Base-by-base conservation (phyloP, 2,888 invertebrate genomes). In the Timema cristinae region DNA sequence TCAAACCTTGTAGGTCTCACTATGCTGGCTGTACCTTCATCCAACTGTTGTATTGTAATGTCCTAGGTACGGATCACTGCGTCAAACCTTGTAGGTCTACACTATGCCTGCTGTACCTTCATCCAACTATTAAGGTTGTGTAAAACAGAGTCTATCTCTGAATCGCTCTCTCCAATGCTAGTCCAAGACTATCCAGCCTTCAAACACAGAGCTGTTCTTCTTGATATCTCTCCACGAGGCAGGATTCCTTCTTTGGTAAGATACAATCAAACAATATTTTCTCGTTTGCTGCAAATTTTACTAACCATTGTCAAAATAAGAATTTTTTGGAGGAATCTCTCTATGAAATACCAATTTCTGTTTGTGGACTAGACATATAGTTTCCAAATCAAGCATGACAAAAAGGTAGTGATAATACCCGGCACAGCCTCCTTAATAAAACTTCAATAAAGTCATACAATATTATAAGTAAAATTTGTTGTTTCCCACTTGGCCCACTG, bases 101-200 rank as follows among this genome's bases (percentile, higher is more conserved):
- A 86, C 77, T 86, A 86, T 79, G 88, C 86, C 5, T 82, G 87
- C 66, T 84, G 84, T 61, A 87, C 87, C 1, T 81, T 87, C 67
- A 81, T 85, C 7, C 88, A 88, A 78, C 82, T 87, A 73, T 79
- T 87, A 56, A 81, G 83, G 59, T 78, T 87, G 69, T 63, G 63
- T 48, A 16, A 48, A 47, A 48, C 32, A 13, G 63, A 63, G 0
- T 32, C 32, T 32, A 32, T 1, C 32, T 85, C 83, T 77, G 81
- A 81, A 73, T 76, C 79, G 10, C 76, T 81, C 50, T 77, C 79
- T 9, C 81, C 84, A 11, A 80, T 85, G 66, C 79, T 85, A 51
- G 86, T 88, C 72, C 85, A 86, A 74, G 89, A 89, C 77, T 84
- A 84, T 77, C 88, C 88, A 2, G 82, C 84, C 70, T 81, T 88